Conservation (phyloP, 2,797 vertebrate species). For the Epinephelus coioides region DNA sequence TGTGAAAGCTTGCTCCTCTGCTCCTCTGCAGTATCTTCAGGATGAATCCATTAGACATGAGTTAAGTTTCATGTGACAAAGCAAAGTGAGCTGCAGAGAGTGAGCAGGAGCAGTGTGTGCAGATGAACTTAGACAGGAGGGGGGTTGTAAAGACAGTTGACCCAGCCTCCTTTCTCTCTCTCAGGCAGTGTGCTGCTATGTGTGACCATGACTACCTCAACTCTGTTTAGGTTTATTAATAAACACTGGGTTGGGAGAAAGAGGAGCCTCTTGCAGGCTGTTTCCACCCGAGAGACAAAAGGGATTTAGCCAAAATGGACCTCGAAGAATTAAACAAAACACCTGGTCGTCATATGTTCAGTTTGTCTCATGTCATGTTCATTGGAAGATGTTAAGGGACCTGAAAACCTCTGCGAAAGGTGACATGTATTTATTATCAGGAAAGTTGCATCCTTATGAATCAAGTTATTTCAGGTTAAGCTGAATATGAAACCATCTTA, state of each 20-base stretch:
- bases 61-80: slow-evolving; percentile 37
- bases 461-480: background rate
- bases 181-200: slow-evolving; percentile 71
- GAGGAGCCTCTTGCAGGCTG: slow-evolving; percentile 50
- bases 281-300: slow-evolving; percentile 38
- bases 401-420: background rate
- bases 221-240: slow-evolving; percentile 88
- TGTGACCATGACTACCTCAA: slow-evolving; percentile 83
- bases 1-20: background rate
- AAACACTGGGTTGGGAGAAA: slow-evolving; percentile 78
- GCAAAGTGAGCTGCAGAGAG: slow-evolving; percentile 48
- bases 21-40: slow-evolving; percentile 8
- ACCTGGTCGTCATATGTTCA: background rate
- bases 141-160: slow-evolving; percentile 40
- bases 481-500: background rate
- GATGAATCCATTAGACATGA: slow-evolving; percentile 7
- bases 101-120: slow-evolving; percentile 55
- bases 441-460: background rate
- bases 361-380: background rate
- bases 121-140: slow-evolving; percentile 40
- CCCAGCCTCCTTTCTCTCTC: slow-evolving; percentile 61
- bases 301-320: slow-evolving; percentile 24
- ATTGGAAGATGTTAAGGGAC: background rate
- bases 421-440: background rate
- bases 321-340: slow-evolving; percentile 4